These are phyloP conservation scores for Halichoerus grypus DNA, from an alignment of 2,113 vertebrate species.

Conservation along the genomic window DNA sequence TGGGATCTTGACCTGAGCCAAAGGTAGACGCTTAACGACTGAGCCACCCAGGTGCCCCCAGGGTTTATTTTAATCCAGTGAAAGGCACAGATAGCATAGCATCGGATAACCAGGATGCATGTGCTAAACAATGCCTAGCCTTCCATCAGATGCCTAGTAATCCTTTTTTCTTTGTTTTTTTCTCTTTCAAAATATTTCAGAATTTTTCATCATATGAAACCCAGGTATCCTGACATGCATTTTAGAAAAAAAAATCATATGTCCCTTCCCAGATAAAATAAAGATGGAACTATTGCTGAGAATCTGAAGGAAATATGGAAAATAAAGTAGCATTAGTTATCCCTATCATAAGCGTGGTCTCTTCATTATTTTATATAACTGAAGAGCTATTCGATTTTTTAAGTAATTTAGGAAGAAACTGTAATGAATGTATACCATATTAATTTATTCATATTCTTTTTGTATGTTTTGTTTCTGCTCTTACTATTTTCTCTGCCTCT, in stretches of 20 bases:
- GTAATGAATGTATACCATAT: not conserved
- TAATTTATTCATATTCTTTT: conserved; percentile 29
- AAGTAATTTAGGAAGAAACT: conserved; percentile 36
- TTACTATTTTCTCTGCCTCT: conserved; percentile 11
- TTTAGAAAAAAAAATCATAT: not conserved
- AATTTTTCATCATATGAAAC: not conserved
- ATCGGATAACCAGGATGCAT: not conserved
- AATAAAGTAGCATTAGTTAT: conserved; percentile 35
- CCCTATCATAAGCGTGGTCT: not conserved
- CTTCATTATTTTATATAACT: not conserved
- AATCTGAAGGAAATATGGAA: conserved; percentile 45
- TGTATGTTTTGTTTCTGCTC: conserved; percentile 38
- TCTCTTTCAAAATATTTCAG: not conserved
- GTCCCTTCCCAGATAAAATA: not conserved
- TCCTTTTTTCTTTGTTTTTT: not conserved
- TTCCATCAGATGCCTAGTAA: not conserved
- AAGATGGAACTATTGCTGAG: not conserved
- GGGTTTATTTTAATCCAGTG: not conserved
- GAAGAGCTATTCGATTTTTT: conserved; percentile 6
- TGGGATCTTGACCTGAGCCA: no score
- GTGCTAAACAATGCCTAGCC: not conserved
- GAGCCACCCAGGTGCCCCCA: not conserved
- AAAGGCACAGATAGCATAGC: not conserved
- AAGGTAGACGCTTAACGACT: no score
- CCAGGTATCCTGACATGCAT: not conserved